Conservation (phyloP, 2,113 vertebrate species). For the Pelusios castaneus region DNA sequence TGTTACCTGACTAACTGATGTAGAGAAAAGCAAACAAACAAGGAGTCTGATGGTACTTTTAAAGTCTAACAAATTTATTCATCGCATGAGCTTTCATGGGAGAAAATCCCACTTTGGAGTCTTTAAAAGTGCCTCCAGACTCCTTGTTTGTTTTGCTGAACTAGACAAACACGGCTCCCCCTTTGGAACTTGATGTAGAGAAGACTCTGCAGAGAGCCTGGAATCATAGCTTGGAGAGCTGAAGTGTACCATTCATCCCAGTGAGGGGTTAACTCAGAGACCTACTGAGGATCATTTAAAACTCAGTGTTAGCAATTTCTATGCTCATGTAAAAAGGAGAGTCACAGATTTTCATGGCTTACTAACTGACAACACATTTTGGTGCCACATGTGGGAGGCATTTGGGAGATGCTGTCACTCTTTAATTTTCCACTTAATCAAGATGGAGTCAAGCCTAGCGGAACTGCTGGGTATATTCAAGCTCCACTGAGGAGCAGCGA, state of each 20-base stretch:
- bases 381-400: background rate
- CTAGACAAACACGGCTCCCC: too few species aligned
- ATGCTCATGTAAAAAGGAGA: background rate
- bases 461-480: background rate
- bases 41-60: too few species aligned
- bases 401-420: fast-evolving
- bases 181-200: too few species aligned
- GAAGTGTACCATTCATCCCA: fast-evolving
- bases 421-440: background rate
- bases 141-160: too few species aligned
- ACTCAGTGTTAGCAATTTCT: too few species aligned
- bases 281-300: background rate
- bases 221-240: background rate
- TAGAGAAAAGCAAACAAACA: too few species aligned
- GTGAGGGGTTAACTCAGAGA: background rate
- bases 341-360: background rate
- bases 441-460: background rate
- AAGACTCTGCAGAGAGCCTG: background rate
- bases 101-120: too few species aligned
- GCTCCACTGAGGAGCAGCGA: background rate
- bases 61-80: too few species aligned
- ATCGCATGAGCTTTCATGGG: too few species aligned
- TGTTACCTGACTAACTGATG: background rate
- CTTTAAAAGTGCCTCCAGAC: too few species aligned
- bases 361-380: background rate